Evolutionary conservation across 2,113 vertebrate species (phyloP).

Genomic region (Motacilla alba): DNA sequence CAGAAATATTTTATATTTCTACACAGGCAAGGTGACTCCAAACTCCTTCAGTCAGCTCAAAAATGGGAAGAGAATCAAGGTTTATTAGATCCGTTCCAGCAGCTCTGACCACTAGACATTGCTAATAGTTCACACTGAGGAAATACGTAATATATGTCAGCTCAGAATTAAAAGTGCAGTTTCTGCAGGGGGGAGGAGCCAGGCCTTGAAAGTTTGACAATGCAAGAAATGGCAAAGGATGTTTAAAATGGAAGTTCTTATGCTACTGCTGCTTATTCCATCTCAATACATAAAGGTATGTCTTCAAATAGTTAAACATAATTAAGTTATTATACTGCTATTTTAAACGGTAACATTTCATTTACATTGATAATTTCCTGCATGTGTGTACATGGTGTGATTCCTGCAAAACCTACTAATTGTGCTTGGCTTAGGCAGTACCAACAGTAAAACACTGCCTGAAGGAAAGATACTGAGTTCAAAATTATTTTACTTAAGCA

Average conservation of each 20-base stretch:
- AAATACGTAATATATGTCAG: neutral
- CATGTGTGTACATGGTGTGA: neutral
- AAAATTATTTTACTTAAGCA: neutral
- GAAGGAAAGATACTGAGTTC: neutral
- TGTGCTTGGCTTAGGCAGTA: neutral
- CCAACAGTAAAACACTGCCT: neutral
- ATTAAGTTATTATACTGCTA: neutral
- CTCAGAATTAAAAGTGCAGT: neutral
- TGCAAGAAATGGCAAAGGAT: neutral
- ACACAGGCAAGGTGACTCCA: neutral
- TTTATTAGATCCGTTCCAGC: neutral
- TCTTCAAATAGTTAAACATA: neutral
- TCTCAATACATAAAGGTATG: neutral
- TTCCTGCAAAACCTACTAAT: neutral
- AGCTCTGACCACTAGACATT: neutral
- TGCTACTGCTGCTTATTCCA: neutral
- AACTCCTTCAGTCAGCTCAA: neutral
- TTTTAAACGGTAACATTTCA: constrained; percentile 1
- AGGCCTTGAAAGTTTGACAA: neutral
- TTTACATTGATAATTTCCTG: constrained; percentile 22
- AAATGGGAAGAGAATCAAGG: neutral
- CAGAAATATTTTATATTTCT: neutral
- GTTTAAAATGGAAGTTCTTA: neutral
- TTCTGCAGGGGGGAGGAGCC: neutral
- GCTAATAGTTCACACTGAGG: neutral